These are phyloP conservation scores for Lepidochitona cinerea DNA, from an alignment of 2,888 invertebrate genomes.

Conservation along the genomic window DNA sequence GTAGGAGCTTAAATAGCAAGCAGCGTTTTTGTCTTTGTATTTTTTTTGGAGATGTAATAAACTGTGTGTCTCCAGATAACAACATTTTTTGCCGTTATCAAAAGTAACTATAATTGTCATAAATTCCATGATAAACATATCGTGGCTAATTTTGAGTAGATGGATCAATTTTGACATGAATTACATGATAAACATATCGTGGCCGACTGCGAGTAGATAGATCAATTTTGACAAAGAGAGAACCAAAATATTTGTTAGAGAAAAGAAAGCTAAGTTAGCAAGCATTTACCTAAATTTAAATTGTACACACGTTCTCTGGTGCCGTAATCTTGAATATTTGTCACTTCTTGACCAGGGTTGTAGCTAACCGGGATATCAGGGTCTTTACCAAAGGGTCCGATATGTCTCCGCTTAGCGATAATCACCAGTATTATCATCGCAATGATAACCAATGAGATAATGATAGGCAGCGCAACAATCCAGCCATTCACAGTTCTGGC, in stretches of 20 bases:
- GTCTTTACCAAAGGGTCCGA: slow-evolving; percentile 43
- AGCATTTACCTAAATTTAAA: neutral
- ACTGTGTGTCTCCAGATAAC: too few relatives aligned
- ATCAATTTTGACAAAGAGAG: too few relatives aligned
- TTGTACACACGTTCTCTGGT: neutral
- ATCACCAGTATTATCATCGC: slow-evolving; percentile 40
- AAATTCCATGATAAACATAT: too few relatives aligned
- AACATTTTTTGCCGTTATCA: too few relatives aligned
- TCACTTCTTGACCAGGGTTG: slow-evolving; percentile 1
- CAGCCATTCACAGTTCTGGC: neutral
- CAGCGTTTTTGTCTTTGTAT: too few relatives aligned
- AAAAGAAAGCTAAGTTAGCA: neutral
- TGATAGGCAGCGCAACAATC: neutral
- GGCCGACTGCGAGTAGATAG: too few relatives aligned
- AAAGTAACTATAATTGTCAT: too few relatives aligned
- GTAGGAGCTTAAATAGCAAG: too few relatives aligned
- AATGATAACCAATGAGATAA: slow-evolving; percentile 31
- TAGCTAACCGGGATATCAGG: neutral
- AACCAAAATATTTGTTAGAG: neutral
- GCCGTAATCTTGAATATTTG: neutral
- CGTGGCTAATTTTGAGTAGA: too few relatives aligned
- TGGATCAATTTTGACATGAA: too few relatives aligned
- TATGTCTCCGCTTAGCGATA: slow-evolving; percentile 45
- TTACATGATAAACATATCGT: too few relatives aligned
- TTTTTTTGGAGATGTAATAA: too few relatives aligned